Conservation (phyloP, 2,888 invertebrate species). For the Monochamus alternatus region DNA sequence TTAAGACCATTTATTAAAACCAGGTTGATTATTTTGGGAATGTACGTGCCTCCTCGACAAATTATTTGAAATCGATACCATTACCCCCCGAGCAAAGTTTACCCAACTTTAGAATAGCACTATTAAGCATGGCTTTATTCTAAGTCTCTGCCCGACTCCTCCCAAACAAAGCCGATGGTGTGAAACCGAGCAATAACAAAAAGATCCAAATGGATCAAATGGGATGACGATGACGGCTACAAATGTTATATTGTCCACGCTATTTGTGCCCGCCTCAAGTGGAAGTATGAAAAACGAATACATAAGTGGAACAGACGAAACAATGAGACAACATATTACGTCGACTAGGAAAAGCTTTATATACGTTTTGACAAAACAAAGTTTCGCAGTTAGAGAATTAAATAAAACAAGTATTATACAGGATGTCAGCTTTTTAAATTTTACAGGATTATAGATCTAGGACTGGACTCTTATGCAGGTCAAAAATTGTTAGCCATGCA, state of each 20-base stretch:
- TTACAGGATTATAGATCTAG: too few species aligned
- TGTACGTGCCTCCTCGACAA: slow-evolving; percentile 8
- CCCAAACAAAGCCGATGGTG: slow-evolving; percentile 13
- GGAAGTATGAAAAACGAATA: neutral
- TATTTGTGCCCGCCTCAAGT: neutral
- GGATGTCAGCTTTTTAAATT: too few species aligned
- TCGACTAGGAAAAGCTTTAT: too few species aligned
- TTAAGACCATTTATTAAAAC: neutral
- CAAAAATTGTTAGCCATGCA: too few species aligned
- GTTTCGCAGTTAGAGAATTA: too few species aligned
- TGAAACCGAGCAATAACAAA: slow-evolving; percentile 21
- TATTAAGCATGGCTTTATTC: slow-evolving; percentile 18
- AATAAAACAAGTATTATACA: too few species aligned
- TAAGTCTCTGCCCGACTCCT: slow-evolving; percentile 1
- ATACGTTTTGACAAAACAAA: too few species aligned
- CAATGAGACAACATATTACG: too few species aligned
- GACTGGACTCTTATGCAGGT: too few species aligned
- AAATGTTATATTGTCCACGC: slow-evolving; percentile 1
- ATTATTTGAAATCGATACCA: slow-evolving; percentile 20
- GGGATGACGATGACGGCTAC: slow-evolving; percentile 12
- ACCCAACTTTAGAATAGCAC: slow-evolving; percentile 9
- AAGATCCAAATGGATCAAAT: slow-evolving; percentile 14
- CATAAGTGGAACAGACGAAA: too few species aligned
- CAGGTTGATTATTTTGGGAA: neutral
- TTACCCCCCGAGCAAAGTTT: slow-evolving; percentile 16